Base-by-base conservation (phyloP, 2,797 vertebrate species). In the Onychomys arenicola region DNA sequence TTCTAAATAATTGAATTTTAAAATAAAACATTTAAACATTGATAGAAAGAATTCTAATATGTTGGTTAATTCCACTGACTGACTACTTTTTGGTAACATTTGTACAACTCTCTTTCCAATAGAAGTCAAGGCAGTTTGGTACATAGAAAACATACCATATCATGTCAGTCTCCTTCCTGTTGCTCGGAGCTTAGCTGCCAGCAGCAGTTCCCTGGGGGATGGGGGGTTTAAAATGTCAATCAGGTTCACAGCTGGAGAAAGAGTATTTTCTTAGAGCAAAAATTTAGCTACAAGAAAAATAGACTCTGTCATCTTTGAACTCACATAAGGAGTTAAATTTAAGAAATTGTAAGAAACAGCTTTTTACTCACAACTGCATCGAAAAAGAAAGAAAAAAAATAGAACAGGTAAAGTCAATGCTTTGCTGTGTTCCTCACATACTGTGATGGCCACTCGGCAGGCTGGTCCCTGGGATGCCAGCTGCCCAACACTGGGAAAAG, bases 171-270 rank as follows among this genome's bases (percentile, higher is more conserved):
- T 93, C 90, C 83, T 97, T 86, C 97, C 95, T 75, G 69, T 86
- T 91, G 90, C 63, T 81, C 55, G 88, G 94, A 87, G 52, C 67
- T 71, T 86, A 95, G 69, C 95, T 92, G 95, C 94, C 76, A 94
- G 76, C 34, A 83, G 55, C 95, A 83, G 40, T 95, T 97, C 94
- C 97, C 93, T 55, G 52, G 78, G 91, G 86, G 13, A 37, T 46
- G 52, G 78, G 91, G 86, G 13, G 37, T 80, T 96, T 97, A 97
- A 96, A 96, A 91, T 89, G 96, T 95, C 94, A 89, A 80, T 98
- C 96, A 95, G 65, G 90, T 95, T 97, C 96, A 95, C 93, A 96
- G 95, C 91, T 93, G 96, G 90, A 95, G n/a, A 90, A 40, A 96
- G 75, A 93, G 43, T 91, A 84, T 80, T 71, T 95, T 96, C 81